A percentile compares a stretch with the other conserved stretches of the same genome.
Conservation (phyloP, 2,888 invertebrate genomes). For the Nemotelus nigrinus region DNA sequence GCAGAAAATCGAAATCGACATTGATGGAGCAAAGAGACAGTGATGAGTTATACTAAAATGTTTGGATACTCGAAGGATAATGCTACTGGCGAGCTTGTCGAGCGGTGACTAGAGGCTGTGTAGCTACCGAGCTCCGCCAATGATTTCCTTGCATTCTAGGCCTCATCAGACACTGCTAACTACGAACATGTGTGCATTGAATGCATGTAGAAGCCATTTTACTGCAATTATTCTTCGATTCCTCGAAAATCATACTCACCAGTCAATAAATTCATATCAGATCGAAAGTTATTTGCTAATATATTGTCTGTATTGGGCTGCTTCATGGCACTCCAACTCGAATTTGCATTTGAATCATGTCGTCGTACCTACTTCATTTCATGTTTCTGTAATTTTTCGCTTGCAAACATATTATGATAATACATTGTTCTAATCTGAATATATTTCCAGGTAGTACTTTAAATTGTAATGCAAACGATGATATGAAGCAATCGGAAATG, state of each 20-base stretch:
- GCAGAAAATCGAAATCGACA: too few relatives aligned
- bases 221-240: slow-evolving; percentile 13
- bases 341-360: slow-evolving; percentile 33
- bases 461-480: slow-evolving; percentile 32
- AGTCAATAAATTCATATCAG: slow-evolving; percentile 42
- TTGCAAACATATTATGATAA: slow-evolving; percentile 23
- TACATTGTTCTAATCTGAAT: not conserved
- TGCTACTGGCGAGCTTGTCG: too few relatives aligned
- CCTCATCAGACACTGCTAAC: not conserved
- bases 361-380: slow-evolving; percentile 14
- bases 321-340: not conserved
- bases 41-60: too few relatives aligned
- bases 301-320: not conserved
- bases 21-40: too few relatives aligned
- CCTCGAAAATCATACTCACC: slow-evolving; percentile 14
- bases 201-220: slow-evolving; percentile 9
- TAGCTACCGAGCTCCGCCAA: too few relatives aligned
- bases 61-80: too few relatives aligned
- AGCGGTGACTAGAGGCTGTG: too few relatives aligned
- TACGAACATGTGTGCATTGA: not conserved
- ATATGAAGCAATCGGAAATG: not conserved
- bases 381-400: slow-evolving; percentile 9
- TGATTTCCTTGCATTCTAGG: too few relatives aligned
- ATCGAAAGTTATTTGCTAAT: slow-evolving; percentile 31
- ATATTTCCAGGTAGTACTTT: not conserved